These are phyloP conservation scores for Garra rufa DNA, from an alignment of 2,113 vertebrate species.

Conservation along the genomic window DNA sequence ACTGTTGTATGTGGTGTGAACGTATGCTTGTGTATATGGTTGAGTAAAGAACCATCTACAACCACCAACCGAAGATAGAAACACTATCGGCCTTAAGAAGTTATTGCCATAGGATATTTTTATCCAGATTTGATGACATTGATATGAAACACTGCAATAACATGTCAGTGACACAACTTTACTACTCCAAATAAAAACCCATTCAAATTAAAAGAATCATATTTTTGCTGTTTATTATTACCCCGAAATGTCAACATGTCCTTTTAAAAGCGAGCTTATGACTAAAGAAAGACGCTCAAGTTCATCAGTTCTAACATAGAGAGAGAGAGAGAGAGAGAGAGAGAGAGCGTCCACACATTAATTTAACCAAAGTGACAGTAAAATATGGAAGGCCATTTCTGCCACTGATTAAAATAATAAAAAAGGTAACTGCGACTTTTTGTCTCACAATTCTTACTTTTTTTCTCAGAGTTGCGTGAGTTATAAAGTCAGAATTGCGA, in stretches of 20 bases:
- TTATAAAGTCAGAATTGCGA: no score
- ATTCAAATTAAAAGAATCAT: conserved; percentile 51
- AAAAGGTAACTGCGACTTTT: no score
- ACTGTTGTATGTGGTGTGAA: conserved; percentile 5
- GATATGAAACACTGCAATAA: conserved; percentile 75
- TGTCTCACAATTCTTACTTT: no score
- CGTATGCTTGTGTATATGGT: conserved; percentile 10
- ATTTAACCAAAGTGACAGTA: not conserved
- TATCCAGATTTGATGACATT: conserved; percentile 66
- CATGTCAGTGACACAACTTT: conserved; percentile 69
- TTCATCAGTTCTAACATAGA: not conserved
- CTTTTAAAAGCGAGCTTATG: not conserved
- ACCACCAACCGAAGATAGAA: conserved; percentile 52
- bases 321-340: not conserved
- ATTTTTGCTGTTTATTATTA: conserved; percentile 35
- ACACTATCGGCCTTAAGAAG: conserved; percentile 72
- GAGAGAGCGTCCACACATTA: no score
- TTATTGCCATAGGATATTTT: conserved; percentile 68
- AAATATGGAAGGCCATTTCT: not conserved
- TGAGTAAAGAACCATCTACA: conserved; percentile 55
- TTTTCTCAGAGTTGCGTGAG: no score
- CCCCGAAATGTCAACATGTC: not conserved
- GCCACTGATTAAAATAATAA: no score
- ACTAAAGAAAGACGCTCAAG: not conserved
- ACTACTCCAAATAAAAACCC: conserved; percentile 71